phyloP scores from a whole-genome alignment of 2,113 vertebrate species.

The Thunnus thynnus region DNA sequence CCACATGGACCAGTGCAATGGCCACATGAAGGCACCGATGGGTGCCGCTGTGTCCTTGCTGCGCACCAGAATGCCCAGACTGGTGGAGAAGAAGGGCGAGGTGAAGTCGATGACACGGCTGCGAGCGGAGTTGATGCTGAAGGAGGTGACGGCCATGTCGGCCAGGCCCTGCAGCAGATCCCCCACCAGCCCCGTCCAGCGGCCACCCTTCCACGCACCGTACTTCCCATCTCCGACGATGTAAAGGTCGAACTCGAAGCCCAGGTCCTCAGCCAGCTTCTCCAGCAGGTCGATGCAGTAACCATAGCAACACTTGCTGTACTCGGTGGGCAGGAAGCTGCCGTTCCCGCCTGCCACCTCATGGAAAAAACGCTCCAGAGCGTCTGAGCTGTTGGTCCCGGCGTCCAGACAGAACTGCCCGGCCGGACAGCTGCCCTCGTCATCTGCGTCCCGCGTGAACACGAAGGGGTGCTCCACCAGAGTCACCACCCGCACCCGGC shows the following conservation, averaged over 20 bases:
- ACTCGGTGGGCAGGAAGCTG: constrained; percentile 76
- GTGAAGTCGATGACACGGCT: constrained; percentile 94
- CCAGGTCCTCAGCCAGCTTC: constrained; percentile 89
- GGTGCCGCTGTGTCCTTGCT: constrained; percentile 90
- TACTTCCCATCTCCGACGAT: constrained; percentile 94
- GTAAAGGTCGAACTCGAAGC: constrained; percentile 92
- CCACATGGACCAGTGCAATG: constrained; percentile 97
- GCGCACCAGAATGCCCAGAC: constrained; percentile 93
- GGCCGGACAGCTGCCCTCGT: constrained; percentile 89
- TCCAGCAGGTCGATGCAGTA: constrained; percentile 95
- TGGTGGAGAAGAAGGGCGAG: constrained; percentile 96
- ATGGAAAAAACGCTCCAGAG: constrained; percentile 85
- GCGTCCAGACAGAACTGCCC: constrained; percentile 93
- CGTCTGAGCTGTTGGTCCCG: constrained; percentile 84
- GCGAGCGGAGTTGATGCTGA: constrained; percentile 94
- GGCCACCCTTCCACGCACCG: constrained; percentile 88
- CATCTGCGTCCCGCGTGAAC: constrained; percentile 90
- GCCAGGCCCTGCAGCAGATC: constrained; percentile 89
- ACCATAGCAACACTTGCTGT: constrained; percentile 91
- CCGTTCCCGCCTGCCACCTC: constrained; percentile 80
- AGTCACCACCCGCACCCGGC: constrained; percentile 89
- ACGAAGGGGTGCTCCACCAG: constrained; percentile 94
- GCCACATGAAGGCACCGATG: constrained; percentile 95
- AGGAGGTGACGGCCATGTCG: constrained; percentile 95
- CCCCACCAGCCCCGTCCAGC: constrained; percentile 93